These are phyloP conservation scores for Tetramorium simillimum DNA, from an alignment of 1,140 invertebrate species.

Conservation along the genomic window DNA sequence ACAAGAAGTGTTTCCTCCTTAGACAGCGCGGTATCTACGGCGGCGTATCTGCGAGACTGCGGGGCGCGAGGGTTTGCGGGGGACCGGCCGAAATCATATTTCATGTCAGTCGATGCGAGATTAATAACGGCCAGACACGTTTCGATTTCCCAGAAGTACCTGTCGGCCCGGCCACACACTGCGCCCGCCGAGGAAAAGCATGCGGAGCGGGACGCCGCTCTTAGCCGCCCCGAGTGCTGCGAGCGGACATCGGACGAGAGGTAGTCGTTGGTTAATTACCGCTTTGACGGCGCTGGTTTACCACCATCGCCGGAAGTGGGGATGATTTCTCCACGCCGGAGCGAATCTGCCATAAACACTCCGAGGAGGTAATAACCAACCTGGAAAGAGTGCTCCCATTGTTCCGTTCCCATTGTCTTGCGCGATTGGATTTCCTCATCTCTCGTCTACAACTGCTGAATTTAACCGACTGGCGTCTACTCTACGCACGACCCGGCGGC, in stretches of 20 bases:
- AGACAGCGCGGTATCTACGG: neutral
- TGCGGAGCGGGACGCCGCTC: neutral
- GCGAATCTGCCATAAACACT: slow-evolving; percentile 76
- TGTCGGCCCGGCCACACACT: slow-evolving; percentile 52
- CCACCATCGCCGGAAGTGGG: slow-evolving; percentile 4
- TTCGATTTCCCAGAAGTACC: slow-evolving; percentile 75
- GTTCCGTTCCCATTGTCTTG: slow-evolving; percentile 68
- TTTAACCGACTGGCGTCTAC: slow-evolving; percentile 52
- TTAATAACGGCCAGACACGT: slow-evolving; percentile 73
- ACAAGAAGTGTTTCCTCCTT: slow-evolving; percentile 28
- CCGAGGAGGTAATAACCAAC: slow-evolving; percentile 53
- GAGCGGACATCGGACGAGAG: slow-evolving; percentile 25
- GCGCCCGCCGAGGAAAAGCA: slow-evolving; percentile 53
- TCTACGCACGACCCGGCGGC: slow-evolving; percentile 2
- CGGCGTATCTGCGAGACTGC: neutral
- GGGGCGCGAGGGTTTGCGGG: neutral
- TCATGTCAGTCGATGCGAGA: slow-evolving; percentile 72
- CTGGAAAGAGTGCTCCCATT: slow-evolving; percentile 57
- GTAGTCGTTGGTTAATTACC: slow-evolving; percentile 68
- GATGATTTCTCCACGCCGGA: slow-evolving; percentile 72
- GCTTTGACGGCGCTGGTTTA: neutral
- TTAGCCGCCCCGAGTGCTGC: slow-evolving; percentile 34
- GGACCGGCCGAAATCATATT: slow-evolving; percentile 68
- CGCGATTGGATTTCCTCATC: slow-evolving; percentile 50
- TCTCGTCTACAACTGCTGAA: slow-evolving; percentile 20